Evolutionary conservation across 1,140 invertebrate species (phyloP).

Genomic region (Philotrypesis tridentata): DNA sequence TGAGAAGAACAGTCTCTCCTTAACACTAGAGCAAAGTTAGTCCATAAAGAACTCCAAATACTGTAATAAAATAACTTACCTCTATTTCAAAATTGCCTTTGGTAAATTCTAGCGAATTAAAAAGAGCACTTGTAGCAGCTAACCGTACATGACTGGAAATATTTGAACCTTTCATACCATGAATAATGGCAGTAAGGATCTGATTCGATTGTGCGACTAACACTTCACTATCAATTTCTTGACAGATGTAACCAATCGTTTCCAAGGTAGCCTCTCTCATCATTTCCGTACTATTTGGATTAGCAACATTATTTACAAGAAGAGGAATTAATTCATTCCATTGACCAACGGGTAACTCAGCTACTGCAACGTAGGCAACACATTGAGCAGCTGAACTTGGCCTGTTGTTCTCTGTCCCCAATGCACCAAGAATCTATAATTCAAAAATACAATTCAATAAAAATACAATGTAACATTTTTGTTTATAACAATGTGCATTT

Average conservation of each 20-base stretch:
- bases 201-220: slow-evolving; percentile 94
- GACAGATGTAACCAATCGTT: slow-evolving; percentile 92
- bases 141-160: slow-evolving; percentile 89
- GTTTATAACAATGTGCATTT: too few relatives aligned
- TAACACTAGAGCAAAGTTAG: too few relatives aligned
- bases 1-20: too few relatives aligned
- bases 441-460: not conserved
- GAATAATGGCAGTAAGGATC: slow-evolving; percentile 98
- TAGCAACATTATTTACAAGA: slow-evolving; percentile 93
- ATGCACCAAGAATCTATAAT: slow-evolving; percentile 87
- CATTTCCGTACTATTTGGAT: slow-evolving; percentile 89
- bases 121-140: slow-evolving; percentile 96
- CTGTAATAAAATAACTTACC: slow-evolving; percentile 67
- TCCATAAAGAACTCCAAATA: too few relatives aligned
- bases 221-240: slow-evolving; percentile 92
- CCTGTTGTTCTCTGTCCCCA: slow-evolving; percentile 95
- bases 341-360: slow-evolving; percentile 90
- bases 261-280: slow-evolving; percentile 97
- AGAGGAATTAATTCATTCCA: slow-evolving; percentile 91
- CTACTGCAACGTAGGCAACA: slow-evolving; percentile 97
- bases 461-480: too few relatives aligned
- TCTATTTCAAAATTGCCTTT: slow-evolving; percentile 99
- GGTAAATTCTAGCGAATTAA: slow-evolving; percentile 99
- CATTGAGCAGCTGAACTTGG: slow-evolving; percentile 99
- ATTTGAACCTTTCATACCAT: slow-evolving; percentile 93